Evolutionary conservation across 2,113 vertebrate species (phyloP).

Genomic region (Megalops atlanticus): DNA sequence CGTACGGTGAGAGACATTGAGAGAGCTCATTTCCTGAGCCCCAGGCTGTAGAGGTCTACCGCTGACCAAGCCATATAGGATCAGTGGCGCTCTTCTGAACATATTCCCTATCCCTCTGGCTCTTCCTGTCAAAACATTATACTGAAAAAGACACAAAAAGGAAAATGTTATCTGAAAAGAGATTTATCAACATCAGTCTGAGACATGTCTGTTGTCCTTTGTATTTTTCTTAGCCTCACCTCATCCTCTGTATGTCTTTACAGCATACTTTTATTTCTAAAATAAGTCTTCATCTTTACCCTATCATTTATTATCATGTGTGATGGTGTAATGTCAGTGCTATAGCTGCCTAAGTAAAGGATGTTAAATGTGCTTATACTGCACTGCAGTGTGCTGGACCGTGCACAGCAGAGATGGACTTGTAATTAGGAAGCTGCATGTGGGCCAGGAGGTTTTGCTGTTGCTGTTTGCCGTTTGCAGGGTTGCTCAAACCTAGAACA

Average conservation of each 20-base stretch:
- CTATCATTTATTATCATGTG: neutral
- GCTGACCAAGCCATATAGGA: neutral
- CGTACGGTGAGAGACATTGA: neutral
- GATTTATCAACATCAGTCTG: neutral
- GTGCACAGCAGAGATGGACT: neutral
- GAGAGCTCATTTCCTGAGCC: slow-evolving; percentile 14
- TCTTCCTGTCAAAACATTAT: neutral
- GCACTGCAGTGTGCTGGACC: neutral
- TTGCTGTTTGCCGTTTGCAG: too few relatives aligned
- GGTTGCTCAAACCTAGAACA: too few relatives aligned
- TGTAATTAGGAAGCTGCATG: too few relatives aligned
- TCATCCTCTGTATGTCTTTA: neutral
- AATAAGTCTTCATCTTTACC: neutral
- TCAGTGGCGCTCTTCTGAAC: neutral
- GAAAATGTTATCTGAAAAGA: too few relatives aligned
- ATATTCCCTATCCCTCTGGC: neutral
- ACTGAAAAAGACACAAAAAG: neutral
- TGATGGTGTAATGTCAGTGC: neutral
- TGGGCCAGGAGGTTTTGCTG: too few relatives aligned
- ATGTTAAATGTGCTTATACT: neutral
- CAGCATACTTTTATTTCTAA: neutral
- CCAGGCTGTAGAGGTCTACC: slow-evolving; percentile 1
- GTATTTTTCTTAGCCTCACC: neutral
- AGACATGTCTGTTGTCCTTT: neutral
- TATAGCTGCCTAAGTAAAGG: neutral